phyloP scores from a whole-genome alignment of 2,113 vertebrate genomes.

The Heterocephalus glaber region DNA sequence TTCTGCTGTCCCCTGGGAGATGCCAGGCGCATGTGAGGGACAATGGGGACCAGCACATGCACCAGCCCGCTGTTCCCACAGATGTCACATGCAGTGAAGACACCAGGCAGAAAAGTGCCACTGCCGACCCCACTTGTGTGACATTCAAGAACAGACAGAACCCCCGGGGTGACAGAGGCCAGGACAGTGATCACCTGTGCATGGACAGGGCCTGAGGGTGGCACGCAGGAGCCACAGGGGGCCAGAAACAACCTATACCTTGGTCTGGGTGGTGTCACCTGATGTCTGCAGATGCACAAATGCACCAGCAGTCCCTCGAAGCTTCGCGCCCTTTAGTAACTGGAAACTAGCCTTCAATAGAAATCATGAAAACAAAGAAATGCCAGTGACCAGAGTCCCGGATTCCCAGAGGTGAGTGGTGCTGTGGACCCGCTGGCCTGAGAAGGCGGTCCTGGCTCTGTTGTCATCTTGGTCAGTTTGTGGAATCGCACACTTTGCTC shows the following conservation, averaged over 20 bases:
- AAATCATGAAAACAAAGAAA: background rate
- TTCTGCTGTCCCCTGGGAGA: too few relatives aligned
- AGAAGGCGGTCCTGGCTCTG: rapidly evolving
- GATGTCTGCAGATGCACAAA: background rate
- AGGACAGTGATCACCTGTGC: background rate
- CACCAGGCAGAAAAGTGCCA: too few relatives aligned
- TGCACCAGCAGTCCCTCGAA: background rate
- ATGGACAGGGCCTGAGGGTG: background rate
- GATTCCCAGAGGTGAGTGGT: rapidly evolving
- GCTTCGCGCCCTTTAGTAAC: background rate
- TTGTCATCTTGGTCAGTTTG: background rate
- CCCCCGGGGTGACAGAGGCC: background rate
- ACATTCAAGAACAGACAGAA: background rate
- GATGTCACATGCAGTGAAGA: rapidly evolving
- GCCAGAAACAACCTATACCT: rapidly evolving
- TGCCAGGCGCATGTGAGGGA: rapidly evolving
- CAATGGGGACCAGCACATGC: rapidly evolving
- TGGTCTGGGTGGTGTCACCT: background rate
- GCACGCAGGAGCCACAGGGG: background rate
- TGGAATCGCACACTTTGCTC: background rate
- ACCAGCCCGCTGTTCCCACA: background rate
- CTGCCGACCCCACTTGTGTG: too few relatives aligned
- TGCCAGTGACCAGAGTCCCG: rapidly evolving
- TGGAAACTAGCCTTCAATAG: background rate
- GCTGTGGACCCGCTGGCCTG: rapidly evolving